Base-by-base conservation (phyloP, 2,113 vertebrate genomes). In the Siphamia tubifer region DNA sequence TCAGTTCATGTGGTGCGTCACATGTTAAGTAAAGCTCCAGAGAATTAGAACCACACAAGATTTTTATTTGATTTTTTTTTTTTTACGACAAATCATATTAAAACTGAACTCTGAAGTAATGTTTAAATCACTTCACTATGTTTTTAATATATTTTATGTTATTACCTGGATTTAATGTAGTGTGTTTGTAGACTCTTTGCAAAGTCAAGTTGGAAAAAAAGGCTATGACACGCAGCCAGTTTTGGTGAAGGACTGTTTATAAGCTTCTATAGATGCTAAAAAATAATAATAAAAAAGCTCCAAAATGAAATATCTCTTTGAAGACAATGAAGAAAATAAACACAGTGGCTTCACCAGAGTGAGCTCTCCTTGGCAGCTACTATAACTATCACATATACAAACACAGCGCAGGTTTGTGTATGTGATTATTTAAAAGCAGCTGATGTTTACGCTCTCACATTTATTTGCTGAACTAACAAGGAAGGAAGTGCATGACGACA, bases 401-500 rank as follows among this genome's bases (percentile, higher is more conserved):
- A 58, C 28, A 47, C n/a, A n/a, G n/a, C n/a, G n/a, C n/a, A n/a
- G n/a, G n/a, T n/a, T n/a, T 28, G n/a, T 15, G 3, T 47, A 12
- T 17, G 8, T 31, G 17, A 42, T 75, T 36, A 74, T 36, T 66
- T 34, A 32, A 49, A 82, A 66, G 44, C 48, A 56, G 54, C 76
- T 65, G 39, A 51, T 56, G 65, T 66, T 62, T 44, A n/a, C n/a
- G n/a, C n/a, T n/a, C n/a, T n/a, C n/a, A n/a, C n/a, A n/a, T n/a
- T n/a, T n/a, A n/a, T n/a, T n/a, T n/a, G n/a, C n/a, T n/a, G n/a
- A n/a, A 72, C 74, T 51, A 77, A 85, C 51, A 79, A 56, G 19
- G 38, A 36, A 72, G 56, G 51, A 82, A 88, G 54, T 77, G 70
- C 74, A 51, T 35, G 58, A 75, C 34, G 75, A 77, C 62, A 74